Evolutionary conservation across 2,888 invertebrate genomes (phyloP).

Genomic region (Tetheella fluctuosa): DNA sequence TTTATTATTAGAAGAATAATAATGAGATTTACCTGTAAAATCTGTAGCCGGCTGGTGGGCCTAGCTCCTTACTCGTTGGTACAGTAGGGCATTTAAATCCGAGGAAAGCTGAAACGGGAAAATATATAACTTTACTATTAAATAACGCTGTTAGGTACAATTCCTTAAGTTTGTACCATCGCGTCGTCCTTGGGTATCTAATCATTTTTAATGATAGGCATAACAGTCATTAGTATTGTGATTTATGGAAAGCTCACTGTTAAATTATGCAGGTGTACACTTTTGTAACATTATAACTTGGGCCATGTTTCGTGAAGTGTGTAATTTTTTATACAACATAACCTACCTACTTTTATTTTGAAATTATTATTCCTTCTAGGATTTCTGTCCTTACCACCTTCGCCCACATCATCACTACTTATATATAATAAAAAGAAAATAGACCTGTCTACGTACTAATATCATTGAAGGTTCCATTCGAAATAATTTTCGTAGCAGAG

Average conservation of each 20-base stretch:
- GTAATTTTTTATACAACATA: background rate
- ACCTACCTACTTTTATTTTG: background rate
- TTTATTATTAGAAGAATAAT: slow-evolving; percentile 12
- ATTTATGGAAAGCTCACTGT: background rate
- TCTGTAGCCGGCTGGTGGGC: slow-evolving; percentile 73
- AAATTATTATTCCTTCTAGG: background rate
- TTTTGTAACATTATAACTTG: background rate
- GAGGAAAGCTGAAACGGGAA: slow-evolving; percentile 85
- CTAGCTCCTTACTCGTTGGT: slow-evolving; percentile 69
- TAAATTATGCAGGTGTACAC: background rate
- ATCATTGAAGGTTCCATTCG: no score
- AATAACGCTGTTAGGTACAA: background rate
- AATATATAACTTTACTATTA: background rate
- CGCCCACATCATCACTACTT: no score
- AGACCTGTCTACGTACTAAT: no score
- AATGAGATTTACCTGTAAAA: slow-evolving; percentile 66
- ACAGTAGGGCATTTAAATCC: slow-evolving; percentile 92
- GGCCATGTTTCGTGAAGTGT: background rate
- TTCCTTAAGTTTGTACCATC: background rate
- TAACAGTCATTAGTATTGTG: background rate
- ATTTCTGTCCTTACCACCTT: no score
- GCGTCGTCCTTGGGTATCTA: background rate
- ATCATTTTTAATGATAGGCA: slow-evolving; percentile 22
- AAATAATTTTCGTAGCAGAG: no score
- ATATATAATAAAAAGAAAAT: no score